Percentiles rank a stretch among this genome's conserved stretches.
Evolutionary conservation across 23 tunicate species (phyloP).

Genomic region (Styela clava): DNA sequence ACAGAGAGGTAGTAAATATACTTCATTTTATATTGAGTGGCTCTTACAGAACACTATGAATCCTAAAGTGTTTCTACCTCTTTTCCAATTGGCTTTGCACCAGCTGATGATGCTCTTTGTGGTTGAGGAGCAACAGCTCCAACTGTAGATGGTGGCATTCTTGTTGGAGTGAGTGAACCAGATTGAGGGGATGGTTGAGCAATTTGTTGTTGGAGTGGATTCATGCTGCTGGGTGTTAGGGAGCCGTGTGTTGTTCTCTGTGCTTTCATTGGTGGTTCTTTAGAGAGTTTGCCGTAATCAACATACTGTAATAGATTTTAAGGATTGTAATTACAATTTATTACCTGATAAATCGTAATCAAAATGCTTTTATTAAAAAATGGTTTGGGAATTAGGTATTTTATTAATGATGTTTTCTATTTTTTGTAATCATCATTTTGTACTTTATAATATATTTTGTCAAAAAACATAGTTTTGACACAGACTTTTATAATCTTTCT

Average conservation of each 20-base stretch:
- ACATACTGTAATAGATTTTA: conserved; percentile 17
- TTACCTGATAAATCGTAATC: too few species aligned
- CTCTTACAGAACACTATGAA: not conserved
- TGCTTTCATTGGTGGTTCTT: conserved; percentile 5
- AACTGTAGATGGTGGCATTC: not conserved
- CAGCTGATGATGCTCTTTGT: conserved; percentile 16
- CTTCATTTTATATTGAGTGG: not conserved
- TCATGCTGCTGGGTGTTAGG: not conserved
- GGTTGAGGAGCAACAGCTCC: not conserved
- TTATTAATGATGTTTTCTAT: too few species aligned
- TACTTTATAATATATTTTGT: too few species aligned
- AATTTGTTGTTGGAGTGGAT: conserved; percentile 10
- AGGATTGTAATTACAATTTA: not conserved
- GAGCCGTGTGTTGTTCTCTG: not conserved
- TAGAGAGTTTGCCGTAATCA: conserved; percentile 19
- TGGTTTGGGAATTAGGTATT: too few species aligned
- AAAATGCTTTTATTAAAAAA: too few species aligned
- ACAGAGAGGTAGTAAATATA: not conserved
- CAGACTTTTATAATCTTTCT: too few species aligned
- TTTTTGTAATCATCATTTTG: too few species aligned
- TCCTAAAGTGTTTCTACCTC: not conserved
- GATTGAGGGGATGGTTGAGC: not conserved
- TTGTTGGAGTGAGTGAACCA: conserved; percentile 21
- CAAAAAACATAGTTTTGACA: too few species aligned
- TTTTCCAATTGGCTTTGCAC: conserved; percentile 12